Evolutionary conservation across 2,113 vertebrate species (phyloP).

Genomic region (Manacus vitellinus): DNA sequence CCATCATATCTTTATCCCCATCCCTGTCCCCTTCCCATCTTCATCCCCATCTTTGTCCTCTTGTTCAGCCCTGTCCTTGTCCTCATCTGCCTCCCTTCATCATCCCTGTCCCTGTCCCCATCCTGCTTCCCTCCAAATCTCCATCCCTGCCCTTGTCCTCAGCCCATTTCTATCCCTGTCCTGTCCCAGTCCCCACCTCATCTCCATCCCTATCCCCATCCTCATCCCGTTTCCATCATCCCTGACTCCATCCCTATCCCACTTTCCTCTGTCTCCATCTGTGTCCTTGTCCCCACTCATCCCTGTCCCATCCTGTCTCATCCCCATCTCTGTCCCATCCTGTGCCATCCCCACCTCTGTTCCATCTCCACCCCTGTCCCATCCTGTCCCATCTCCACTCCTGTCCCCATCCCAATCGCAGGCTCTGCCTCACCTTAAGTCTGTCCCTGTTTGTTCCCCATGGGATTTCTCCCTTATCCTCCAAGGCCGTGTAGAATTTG

Average conservation of each 20-base stretch:
- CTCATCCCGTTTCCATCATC: not conserved
- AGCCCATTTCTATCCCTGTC: not conserved
- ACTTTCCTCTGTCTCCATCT: not conserved
- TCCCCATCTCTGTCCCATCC: too few relatives aligned
- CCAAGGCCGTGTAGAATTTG: constrained; percentile 58
- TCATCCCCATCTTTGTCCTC: not conserved
- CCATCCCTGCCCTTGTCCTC: not conserved
- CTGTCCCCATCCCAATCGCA: not conserved
- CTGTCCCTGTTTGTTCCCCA: constrained; percentile 11
- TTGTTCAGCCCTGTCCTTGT: not conserved
- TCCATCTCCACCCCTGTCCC: not conserved
- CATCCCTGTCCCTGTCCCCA: not conserved
- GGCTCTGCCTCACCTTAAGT: constrained; percentile 54
- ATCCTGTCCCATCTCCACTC: not conserved
- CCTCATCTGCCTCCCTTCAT: too few relatives aligned
- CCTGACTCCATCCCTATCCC: not conserved
- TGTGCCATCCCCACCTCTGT: not conserved
- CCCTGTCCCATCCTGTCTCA: not conserved
- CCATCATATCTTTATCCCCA: not conserved
- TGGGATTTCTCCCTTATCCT: not conserved
- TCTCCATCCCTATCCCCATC: not conserved
- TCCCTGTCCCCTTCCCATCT: not conserved
- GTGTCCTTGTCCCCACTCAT: not conserved
- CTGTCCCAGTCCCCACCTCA: not conserved
- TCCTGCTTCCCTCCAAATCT: not conserved